Evolutionary conservation across 2,113 vertebrate species (phyloP).

Genomic region (Nycticryphes semicollaris): DNA sequence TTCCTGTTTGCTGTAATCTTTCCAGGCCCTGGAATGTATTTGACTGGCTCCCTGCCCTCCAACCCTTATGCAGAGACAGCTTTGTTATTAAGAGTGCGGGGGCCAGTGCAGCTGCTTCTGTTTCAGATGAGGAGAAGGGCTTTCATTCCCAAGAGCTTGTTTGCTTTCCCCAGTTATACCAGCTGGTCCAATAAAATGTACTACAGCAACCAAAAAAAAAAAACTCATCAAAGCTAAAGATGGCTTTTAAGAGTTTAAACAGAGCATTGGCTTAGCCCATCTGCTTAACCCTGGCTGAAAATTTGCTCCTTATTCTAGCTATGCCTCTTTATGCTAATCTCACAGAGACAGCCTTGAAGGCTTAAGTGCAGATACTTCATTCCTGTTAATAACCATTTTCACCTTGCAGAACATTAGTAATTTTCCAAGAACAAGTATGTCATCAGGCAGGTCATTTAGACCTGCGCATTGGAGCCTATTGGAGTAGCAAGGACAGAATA

Average conservation of each 20-base stretch:
- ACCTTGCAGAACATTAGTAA: constrained; percentile 16
- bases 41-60: background rate
- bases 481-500: background rate
- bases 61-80: background rate
- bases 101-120: background rate
- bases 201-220: background rate
- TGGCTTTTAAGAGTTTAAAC: background rate
- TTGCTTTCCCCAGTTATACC: background rate
- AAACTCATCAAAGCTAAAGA: background rate
- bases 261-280: background rate
- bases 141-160: background rate
- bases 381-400: background rate
- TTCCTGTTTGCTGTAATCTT: background rate
- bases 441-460: constrained; percentile 11
- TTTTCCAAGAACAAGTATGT: background rate
- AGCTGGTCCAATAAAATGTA: constrained; percentile 23
- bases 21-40: background rate
- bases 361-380: constrained; percentile 2
- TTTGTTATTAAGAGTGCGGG: background rate
- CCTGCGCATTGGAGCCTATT: background rate
- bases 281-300: constrained; percentile 10
- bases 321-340: background rate
- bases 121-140: background rate
- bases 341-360: background rate
- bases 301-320: background rate